Evolutionary conservation across 2,797 vertebrate species (phyloP).

Genomic region (Rhinoraja longicauda): DNA sequence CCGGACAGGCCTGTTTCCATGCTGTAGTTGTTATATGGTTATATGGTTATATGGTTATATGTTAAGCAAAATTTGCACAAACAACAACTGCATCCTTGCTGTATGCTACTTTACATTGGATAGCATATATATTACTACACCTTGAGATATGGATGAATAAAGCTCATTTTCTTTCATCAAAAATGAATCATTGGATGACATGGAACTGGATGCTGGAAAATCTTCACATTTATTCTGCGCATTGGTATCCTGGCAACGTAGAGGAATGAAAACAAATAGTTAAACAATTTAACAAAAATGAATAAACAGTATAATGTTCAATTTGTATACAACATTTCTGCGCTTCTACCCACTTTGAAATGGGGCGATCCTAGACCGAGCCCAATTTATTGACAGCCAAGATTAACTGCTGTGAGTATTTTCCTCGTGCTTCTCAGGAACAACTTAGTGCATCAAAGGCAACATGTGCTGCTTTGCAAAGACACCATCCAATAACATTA

Average conservation of each 20-base stretch:
- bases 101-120: neutral
- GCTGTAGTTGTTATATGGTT: too few relatives aligned
- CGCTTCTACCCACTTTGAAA: neutral
- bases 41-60: too few relatives aligned
- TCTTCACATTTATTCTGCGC: neutral
- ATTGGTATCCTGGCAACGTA: neutral
- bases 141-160: constrained; percentile 68
- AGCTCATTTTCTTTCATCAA: constrained; percentile 75
- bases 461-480: neutral
- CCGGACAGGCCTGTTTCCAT: too few relatives aligned
- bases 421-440: too few relatives aligned
- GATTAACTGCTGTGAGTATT: neutral
- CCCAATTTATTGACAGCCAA: neutral
- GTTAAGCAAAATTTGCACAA: neutral
- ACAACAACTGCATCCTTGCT: neutral
- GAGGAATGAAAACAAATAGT: neutral
- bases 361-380: neutral
- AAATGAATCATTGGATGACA: neutral
- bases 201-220: neutral
- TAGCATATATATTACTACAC: constrained; percentile 50
- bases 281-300: neutral
- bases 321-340: neutral
- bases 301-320: neutral
- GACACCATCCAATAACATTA: neutral
- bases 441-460: neutral